Base-by-base conservation (phyloP, 2,888 invertebrate species). In the Aromia moschata region DNA sequence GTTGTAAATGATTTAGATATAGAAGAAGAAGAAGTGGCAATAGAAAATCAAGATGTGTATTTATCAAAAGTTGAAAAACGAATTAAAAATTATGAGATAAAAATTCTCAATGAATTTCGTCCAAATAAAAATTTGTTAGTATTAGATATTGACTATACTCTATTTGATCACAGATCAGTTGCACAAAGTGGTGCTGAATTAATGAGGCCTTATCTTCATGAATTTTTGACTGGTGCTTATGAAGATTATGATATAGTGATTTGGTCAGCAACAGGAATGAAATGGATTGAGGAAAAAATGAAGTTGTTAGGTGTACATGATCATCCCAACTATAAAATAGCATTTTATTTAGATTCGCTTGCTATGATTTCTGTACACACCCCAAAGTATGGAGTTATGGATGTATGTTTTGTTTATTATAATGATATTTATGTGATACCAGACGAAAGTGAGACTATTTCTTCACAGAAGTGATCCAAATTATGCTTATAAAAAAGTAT, bases 221-320 rank as follows among this genome's bases (percentile, higher is more conserved):
- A 98, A 79, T 98, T 98, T 80, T 84, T 98, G 0, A 90, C 91
- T 1, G 85, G 89, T 0, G 93, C 94, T 0, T 96, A 96, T 74
- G 87, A 89, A 76, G 84, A 95, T 80, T 98, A 97, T 72, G 98
- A 98, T 74, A 97, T 98, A 68, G 96, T 94, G 0, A 97, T 98
- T 68, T 98, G 98, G 98, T 98, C 98, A 2, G 98, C 98, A 0
- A 98, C 98, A 0, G 93, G 93, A 62, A 97, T 98, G 96, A 96
- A 94, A 74, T 98, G 97, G 97, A 97, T 98, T 40, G 93, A 96
- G 71, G 96, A 96, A 74, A 98, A 98, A 81, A 96, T 98, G 96
- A 89, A 91, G 60, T 82, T 97, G 40, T 83, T 98, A 0, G 96
- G 96, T 0, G 96, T 98, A 0, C 85, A 90, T 0, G 85, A 85